Evolutionary conservation across 2,113 vertebrate species (phyloP).

Genomic region (Dermatemys mawii): DNA sequence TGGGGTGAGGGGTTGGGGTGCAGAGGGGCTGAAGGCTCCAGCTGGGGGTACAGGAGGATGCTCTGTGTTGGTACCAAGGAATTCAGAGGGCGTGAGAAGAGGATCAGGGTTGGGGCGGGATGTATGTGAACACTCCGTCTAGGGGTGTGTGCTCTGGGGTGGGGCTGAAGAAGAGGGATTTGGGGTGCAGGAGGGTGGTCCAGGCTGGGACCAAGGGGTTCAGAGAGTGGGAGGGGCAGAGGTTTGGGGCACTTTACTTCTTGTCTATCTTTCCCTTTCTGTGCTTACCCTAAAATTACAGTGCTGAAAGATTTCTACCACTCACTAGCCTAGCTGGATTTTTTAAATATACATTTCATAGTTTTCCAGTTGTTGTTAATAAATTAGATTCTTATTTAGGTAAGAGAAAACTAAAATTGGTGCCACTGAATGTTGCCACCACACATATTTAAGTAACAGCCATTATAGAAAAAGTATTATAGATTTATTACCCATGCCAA

Average conservation of each 20-base stretch:
- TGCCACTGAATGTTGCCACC: background rate
- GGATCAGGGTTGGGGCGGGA: too few species aligned
- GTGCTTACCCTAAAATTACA: conserved; percentile 7
- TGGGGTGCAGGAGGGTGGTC: too few species aligned
- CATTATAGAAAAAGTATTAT: conserved; percentile 21
- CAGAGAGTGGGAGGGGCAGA: too few species aligned
- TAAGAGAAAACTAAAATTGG: conserved; percentile 6
- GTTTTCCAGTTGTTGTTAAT: conserved; percentile 62
- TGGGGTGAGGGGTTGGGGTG: too few species aligned
- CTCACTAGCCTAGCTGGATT: conserved; percentile 57
- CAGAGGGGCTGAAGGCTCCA: too few species aligned
- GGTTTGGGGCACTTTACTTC: background rate
- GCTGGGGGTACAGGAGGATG: too few species aligned
- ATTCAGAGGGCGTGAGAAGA: too few species aligned
- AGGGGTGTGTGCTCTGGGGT: too few species aligned
- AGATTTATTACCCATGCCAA: conserved; percentile 13
- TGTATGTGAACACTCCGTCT: too few species aligned
- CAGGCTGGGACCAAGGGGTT: too few species aligned
- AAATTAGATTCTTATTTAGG: conserved; percentile 67
- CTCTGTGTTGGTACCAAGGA: too few species aligned
- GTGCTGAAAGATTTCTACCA: conserved; percentile 37
- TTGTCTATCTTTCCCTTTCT: conserved; percentile 57
- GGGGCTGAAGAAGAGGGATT: too few species aligned
- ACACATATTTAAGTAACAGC: background rate
- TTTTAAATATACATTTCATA: conserved; percentile 62